Base-by-base conservation (phyloP, 2,797 vertebrate genomes). In the Megaceryle alcyon region DNA sequence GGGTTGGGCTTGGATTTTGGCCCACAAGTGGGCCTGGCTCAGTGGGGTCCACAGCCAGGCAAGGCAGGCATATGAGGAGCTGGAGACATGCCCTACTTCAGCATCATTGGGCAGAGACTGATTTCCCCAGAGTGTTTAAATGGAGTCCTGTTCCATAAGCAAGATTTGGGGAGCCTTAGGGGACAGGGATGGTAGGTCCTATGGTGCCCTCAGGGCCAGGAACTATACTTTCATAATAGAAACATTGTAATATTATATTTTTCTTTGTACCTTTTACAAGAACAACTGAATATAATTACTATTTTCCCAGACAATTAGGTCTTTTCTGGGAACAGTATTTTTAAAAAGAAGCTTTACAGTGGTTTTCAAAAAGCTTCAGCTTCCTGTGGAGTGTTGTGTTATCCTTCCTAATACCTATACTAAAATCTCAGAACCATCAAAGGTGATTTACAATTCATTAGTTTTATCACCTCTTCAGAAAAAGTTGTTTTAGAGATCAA, bases 371-470 rank as follows among this genome's bases (percentile, higher is more conserved):
- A 91, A 85, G 33, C 48, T 89, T 86, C 61, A 69, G 1, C 49
- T 81, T 96, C 84, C 61, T 92, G 61, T 65, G 37, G 71, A 89
- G 41, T 57, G 61, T 25, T 87, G 37, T 88, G 65, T 81, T 95
- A 91, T 87, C 43, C 54, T 92, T 91, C 39, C 49, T 96, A 91
- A 96, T 78, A 75, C 57, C 29, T 87, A 46, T 56, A 83, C n/a
- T 61, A 89, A 80, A 93, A 89, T 78, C 82, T 91, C 65, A 94
- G 69, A 93, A 83, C 41, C 82, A 81, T 86, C 82, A 92, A 93
- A 95, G 79, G 49, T 86, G 69, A 88, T 93, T 97, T 94, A 63
- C 82, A 95, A 96, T 96, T 96, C 91, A 97, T 94, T 91, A 94
- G 29, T 83, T 97, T 94, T 94, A 96, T 76, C 91, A 79, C 39